Conservation (phyloP, 2,888 invertebrate species). For the Nysson spinosus region DNA sequence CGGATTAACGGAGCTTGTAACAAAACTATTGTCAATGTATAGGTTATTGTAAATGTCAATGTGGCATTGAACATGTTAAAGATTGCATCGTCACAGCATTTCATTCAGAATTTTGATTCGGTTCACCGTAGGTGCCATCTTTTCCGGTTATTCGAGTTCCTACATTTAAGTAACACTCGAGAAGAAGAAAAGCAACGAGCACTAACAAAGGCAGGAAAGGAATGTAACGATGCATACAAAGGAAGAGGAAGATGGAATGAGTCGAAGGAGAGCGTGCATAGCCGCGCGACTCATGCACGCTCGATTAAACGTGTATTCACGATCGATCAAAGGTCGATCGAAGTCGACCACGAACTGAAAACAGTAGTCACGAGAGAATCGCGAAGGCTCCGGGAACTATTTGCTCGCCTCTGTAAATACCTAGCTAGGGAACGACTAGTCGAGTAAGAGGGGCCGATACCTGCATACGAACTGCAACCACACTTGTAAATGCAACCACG, state of each 20-base stretch:
- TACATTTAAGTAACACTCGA: too few species aligned
- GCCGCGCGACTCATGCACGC: conserved; percentile 60
- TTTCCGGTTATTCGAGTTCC: too few species aligned
- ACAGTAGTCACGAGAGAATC: conserved; percentile 64
- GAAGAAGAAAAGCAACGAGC: neutral
- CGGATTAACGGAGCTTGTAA: too few species aligned
- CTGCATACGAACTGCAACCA: too few species aligned
- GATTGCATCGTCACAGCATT: too few species aligned
- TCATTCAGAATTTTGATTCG: too few species aligned
- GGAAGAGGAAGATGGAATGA: conserved; percentile 4
- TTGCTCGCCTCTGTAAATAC: conserved; percentile 70
- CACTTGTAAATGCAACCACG: conserved; percentile 2
- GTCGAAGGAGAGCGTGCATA: conserved; percentile 40
- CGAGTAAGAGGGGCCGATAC: conserved; percentile 2
- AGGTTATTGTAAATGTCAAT: too few species aligned
- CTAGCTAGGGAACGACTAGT: conserved; percentile 60
- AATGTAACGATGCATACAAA: conserved; percentile 7
- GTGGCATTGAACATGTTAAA: too few species aligned
- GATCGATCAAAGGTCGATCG: conserved; percentile 69
- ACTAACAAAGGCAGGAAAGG: conserved; percentile 15
- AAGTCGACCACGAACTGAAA: conserved; percentile 66
- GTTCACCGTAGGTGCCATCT: too few species aligned
- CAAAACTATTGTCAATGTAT: too few species aligned
- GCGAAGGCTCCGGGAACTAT: conserved; percentile 61
- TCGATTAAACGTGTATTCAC: conserved; percentile 66